phyloP scores from a whole-genome alignment of 2,888 invertebrate species.

The Falcaria lacertinaria region DNA sequence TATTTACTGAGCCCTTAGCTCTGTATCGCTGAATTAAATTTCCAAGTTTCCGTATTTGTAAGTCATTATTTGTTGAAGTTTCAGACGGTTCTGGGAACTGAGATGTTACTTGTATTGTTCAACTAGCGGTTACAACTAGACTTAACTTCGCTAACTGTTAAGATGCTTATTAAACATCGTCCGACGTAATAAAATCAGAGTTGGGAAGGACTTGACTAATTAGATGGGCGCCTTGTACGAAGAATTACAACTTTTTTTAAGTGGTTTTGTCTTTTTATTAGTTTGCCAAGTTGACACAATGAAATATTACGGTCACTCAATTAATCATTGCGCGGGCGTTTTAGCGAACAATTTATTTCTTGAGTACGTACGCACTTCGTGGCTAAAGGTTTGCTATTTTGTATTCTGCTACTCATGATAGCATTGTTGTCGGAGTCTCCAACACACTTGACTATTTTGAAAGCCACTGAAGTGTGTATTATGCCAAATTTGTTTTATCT shows the following conservation, averaged over 20 bases:
- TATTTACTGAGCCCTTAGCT: constrained; percentile 11
- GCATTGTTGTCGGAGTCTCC: no score
- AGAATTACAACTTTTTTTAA: constrained; percentile 8
- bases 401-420: no score
- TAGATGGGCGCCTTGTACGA: constrained; percentile 4
- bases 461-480: no score
- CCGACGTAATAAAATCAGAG: constrained; percentile 18
- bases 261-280: constrained; percentile 21
- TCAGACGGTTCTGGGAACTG: constrained; percentile 16
- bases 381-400: neutral
- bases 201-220: constrained; percentile 5
- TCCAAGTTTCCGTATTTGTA: constrained; percentile 22
- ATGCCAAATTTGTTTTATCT: constrained; percentile 3
- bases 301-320: constrained; percentile 47
- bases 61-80: constrained; percentile 40
- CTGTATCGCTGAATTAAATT: constrained; percentile 12
- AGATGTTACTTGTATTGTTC: constrained; percentile 33
- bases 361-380: constrained; percentile 1
- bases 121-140: constrained; percentile 30
- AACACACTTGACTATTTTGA: no score
- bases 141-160: constrained; percentile 25
- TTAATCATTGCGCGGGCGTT: constrained; percentile 37
- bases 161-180: constrained; percentile 30
- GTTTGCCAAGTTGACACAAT: constrained; percentile 38
- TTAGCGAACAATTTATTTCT: constrained; percentile 15